phyloP scores from a whole-genome alignment of 2,113 vertebrate species.

The Choloepus hoffmanni region DNA sequence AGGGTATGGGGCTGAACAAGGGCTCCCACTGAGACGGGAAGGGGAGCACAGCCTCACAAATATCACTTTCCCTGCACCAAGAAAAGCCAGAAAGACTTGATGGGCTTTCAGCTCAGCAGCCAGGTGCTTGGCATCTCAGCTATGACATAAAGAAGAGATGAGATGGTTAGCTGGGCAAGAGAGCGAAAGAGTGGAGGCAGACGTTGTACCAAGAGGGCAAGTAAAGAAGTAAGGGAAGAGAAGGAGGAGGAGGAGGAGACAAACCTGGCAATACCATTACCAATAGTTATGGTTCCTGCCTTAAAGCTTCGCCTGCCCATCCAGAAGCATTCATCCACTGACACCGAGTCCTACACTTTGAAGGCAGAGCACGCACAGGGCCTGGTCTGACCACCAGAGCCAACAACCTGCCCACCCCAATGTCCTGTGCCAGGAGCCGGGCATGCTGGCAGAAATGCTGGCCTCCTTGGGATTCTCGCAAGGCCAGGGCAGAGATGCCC shows the following conservation, averaged over 20 bases:
- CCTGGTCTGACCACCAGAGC: not conserved
- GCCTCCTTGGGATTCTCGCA: not conserved
- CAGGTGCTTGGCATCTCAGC: not conserved
- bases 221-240: not conserved
- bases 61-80: not conserved
- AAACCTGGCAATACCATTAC: not conserved
- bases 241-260: not conserved
- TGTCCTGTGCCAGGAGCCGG: not conserved
- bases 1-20: not conserved
- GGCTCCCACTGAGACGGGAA: not conserved
- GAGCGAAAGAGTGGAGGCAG: not conserved
- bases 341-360: not conserved
- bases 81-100: not conserved
- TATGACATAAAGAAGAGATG: not conserved
- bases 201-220: rapidly evolving
- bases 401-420: no score
- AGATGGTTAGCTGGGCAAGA: not conserved
- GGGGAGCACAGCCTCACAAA: not conserved
- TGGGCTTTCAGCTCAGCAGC: not conserved
- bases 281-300: not conserved
- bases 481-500: not conserved
- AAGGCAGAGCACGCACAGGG: not conserved
- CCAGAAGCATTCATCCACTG: not conserved
- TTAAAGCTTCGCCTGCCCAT: not conserved
- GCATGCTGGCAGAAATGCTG: not conserved